Evolutionary conservation across 2,888 invertebrate genomes (phyloP), one percentile per base, ranked within the genome.

Genomic region (Epirrhoe tristata): DNA sequence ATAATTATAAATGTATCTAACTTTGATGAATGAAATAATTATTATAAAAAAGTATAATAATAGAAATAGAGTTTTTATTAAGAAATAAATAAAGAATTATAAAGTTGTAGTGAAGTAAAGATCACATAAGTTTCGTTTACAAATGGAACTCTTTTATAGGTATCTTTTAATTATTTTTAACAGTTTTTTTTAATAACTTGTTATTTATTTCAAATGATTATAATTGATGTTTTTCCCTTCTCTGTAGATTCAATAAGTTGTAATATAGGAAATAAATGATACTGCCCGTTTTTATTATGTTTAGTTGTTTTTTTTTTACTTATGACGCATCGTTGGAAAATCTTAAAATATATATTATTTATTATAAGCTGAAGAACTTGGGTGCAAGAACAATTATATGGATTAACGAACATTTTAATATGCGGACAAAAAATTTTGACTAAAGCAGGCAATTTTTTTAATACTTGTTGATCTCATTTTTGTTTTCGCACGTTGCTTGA

Each of bases 191-290:
- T 80, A 80, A 86, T 90, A 91, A 90, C 87, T 91, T 93, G 93
- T 93, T 93, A 93, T 93, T 93, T 93, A 93, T 93, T 93, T 93
- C 89, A 93, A 92, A 93, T 91, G 93, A 93, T 91, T 92, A 92
- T 92, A 91, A 91, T 89, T 86, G 86, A 89, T 87, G 91, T 93
- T 91, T 88, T 88, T 82, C 79, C 67, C 81, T 90, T 88, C 86
- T 84, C 78, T 85, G 88, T 91, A 91, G 90, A 84, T 83, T 81
- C 86, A 81, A 84, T 92, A 91, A 89, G 87, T 91, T 91, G 90
- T 93, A 91, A 89, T 84, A 88, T 92, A 93, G 87, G 87, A 84
- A 72, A 85, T 88, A 90, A 82, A 87, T 77, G 84, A 91, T 91
- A 92, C 93, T 93, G 93, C 93, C 93, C 90, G 83, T 88, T 87